Conservation (phyloP, 2,888 invertebrate species). For the Trilocha varians region DNA sequence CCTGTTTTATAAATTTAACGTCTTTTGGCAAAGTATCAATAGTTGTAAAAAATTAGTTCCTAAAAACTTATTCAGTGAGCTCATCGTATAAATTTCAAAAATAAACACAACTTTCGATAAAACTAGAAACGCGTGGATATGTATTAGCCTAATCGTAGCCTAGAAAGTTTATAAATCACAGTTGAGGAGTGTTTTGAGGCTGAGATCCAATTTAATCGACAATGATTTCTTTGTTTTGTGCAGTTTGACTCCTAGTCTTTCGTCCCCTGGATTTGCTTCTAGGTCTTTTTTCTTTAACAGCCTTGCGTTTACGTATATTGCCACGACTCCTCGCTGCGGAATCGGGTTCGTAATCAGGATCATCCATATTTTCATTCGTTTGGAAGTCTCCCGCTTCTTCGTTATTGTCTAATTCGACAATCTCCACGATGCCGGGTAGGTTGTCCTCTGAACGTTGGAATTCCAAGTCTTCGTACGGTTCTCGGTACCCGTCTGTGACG, state of each 20-base stretch:
- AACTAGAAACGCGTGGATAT: background rate
- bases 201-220: slow-evolving; percentile 36
- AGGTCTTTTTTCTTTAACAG: slow-evolving; percentile 42
- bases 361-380: slow-evolving; percentile 33
- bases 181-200: slow-evolving; percentile 31
- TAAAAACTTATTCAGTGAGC: background rate
- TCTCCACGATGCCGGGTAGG: slow-evolving; percentile 49
- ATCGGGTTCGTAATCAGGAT: slow-evolving; percentile 50
- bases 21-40: slow-evolving; percentile 6
- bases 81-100: background rate
- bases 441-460: slow-evolving; percentile 34
- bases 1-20: background rate
- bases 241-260: slow-evolving; percentile 56
- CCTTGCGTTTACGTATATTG: slow-evolving; percentile 51
- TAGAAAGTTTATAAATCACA: slow-evolving; percentile 49
- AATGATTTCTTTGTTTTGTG: slow-evolving; percentile 35
- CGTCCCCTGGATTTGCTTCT: slow-evolving; percentile 58
- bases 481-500: slow-evolving; percentile 45
- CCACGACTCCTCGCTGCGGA: slow-evolving; percentile 50
- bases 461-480: slow-evolving; percentile 45
- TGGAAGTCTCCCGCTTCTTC: slow-evolving; percentile 20
- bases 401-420: slow-evolving; percentile 44
- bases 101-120: background rate
- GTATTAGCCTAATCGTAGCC: slow-evolving; percentile 16
- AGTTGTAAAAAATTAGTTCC: background rate